Base-by-base conservation (phyloP, 2,888 invertebrate genomes). In the Lasioglossum malachurum region DNA sequence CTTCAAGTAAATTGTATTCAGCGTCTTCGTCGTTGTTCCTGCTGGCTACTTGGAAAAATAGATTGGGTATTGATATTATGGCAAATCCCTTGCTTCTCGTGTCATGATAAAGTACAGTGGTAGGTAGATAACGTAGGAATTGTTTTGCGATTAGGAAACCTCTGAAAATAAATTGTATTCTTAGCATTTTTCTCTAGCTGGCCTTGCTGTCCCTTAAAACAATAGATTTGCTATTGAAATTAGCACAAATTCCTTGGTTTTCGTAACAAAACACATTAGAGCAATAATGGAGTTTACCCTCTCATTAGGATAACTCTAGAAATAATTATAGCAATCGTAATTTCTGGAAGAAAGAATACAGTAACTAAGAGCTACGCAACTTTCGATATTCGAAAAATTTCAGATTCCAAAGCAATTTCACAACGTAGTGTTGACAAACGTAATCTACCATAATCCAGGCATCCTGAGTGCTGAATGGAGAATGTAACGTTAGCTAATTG, bases 401-500 rank as follows among this genome's bases (percentile, higher is more conserved):
- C 14, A 27, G 60, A 60, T 60, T 60, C 5, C 27, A 5, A 60
- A 27, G 27, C 14, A 5, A 60, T 27, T 60, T 60, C 60, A 7
- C 27, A 27, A 27, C 14, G 4, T 3, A 44, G 16, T 27, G 49
- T 77, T 77, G 67, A 69, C 77, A 12, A 31, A 49, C 14, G 60
- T 14, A 14, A 27, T 27, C 14, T 14, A 60, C 14, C 35, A 23
- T 69, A 69, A 69, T 77, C 75, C 75, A n/a, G 64, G 60, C 57
- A 57, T 44, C 75, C 14, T 57, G 75, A 60, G 57, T 41, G 57
- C 8, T 75, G 16, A 38, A 60, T 41, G n/a, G 75, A 19, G 10
- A 23, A 60, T 27, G 75, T 16, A 49, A 23, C 16, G 31, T 82
- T 35, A 35, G 44, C 73, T 75, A 57, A 80, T 83, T n/a, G 46